Evolutionary conservation across 1,140 invertebrate genomes (phyloP).

Genomic region (Teleogryllus occipitalis): DNA sequence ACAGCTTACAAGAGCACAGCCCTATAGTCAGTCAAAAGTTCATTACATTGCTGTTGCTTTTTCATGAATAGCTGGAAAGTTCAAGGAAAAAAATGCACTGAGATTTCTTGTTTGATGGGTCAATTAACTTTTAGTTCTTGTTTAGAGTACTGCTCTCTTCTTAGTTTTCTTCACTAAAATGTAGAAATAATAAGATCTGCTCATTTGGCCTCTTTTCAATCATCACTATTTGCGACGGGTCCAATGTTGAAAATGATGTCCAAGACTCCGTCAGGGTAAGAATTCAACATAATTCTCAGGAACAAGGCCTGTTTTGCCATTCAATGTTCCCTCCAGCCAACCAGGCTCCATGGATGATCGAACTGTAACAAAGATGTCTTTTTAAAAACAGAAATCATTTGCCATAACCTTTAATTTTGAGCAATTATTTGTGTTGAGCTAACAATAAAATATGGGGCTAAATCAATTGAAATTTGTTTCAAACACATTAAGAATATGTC

Average conservation of each 20-base stretch:
- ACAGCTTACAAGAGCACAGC: not conserved
- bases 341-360: conserved; percentile 85
- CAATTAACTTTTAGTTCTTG: too few species aligned
- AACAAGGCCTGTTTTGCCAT: conserved; percentile 88
- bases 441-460: too few species aligned
- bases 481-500: too few species aligned
- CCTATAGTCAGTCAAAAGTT: not conserved
- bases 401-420: too few species aligned
- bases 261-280: conserved; percentile 46
- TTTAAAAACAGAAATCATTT: not conserved
- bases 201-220: too few species aligned
- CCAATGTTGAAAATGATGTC: not conserved
- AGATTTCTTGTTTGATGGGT: not conserved
- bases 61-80: too few species aligned
- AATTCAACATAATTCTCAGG: conserved; percentile 96
- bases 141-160: too few species aligned
- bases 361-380: conserved; percentile 48
- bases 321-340: conserved; percentile 91
- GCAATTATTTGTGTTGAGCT: too few species aligned
- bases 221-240: not conserved
- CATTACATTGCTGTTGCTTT: too few species aligned
- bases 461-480: too few species aligned
- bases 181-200: too few species aligned
- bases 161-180: too few species aligned
- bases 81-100: not conserved